Evolutionary conservation across 2,797 vertebrate genomes (phyloP).

Genomic region (Acridotheres tristis): DNA sequence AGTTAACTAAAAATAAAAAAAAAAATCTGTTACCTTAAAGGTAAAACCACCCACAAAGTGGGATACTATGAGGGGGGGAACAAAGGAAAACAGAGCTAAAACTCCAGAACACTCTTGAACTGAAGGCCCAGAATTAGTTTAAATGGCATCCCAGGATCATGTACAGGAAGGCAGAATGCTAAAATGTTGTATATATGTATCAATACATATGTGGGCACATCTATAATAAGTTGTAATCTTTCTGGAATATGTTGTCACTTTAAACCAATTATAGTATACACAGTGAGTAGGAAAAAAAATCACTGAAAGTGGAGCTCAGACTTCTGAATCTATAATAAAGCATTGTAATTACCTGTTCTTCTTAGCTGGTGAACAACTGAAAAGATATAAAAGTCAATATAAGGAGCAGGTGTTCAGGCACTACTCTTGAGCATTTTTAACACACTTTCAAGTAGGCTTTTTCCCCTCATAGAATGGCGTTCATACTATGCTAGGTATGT

Average conservation of each 20-base stretch:
- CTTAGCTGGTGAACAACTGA: neutral
- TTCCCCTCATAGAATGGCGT: neutral
- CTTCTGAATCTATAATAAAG: neutral
- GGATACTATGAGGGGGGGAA: accelerated
- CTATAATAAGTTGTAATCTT: neutral
- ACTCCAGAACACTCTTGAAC: accelerated
- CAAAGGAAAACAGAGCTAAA: neutral
- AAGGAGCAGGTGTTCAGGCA: neutral
- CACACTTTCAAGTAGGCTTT: neutral
- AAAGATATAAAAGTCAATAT: neutral
- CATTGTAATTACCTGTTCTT: neutral
- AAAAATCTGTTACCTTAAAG: neutral
- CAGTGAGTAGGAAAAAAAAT: neutral
- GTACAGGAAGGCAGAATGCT: neutral
- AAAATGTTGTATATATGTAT: neutral
- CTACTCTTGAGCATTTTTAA: neutral
- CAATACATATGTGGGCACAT: accelerated
- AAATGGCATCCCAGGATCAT: neutral
- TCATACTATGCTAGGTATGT: neutral
- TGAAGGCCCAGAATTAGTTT: neutral
- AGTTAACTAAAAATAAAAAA: accelerated
- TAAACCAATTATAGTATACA: neutral
- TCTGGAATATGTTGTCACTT: neutral
- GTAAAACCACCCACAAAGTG: neutral
- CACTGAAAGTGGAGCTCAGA: neutral